Evolutionary conservation across 2,888 invertebrate species (phyloP).

Genomic region (Seira musarum): DNA sequence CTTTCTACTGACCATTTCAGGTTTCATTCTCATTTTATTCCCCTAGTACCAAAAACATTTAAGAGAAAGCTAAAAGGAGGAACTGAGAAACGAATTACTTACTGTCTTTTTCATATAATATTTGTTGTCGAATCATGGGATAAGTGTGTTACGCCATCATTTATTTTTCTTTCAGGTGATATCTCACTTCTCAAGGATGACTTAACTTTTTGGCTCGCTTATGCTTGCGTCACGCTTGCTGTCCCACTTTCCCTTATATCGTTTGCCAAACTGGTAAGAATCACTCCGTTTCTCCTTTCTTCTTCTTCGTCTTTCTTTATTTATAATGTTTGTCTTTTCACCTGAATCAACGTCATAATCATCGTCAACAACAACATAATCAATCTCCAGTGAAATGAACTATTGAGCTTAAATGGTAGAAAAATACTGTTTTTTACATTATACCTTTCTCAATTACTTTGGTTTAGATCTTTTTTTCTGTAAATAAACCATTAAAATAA

Average conservation of each 20-base stretch:
- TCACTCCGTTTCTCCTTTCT: background rate
- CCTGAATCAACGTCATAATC: slow-evolving; percentile 32
- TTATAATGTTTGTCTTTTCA: slow-evolving; percentile 35
- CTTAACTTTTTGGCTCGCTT: slow-evolving; percentile 79
- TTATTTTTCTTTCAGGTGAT: slow-evolving; percentile 71
- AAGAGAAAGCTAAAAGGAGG: background rate
- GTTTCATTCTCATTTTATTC: background rate
- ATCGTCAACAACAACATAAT: background rate
- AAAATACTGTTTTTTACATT: slow-evolving; percentile 1
- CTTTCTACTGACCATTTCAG: background rate
- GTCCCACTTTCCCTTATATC: slow-evolving; percentile 75
- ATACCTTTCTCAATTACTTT: background rate
- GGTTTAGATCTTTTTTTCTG: slow-evolving; percentile 8
- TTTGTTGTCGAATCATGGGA: slow-evolving; percentile 16
- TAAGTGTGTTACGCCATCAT: background rate
- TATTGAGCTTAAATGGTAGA: slow-evolving; percentile 1
- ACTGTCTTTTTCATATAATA: background rate
- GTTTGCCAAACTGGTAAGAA: slow-evolving; percentile 74
- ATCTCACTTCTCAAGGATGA: slow-evolving; percentile 74
- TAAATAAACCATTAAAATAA: slow-evolving; percentile 50
- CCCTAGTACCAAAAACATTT: background rate
- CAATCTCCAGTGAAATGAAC: slow-evolving; percentile 11
- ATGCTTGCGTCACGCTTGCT: slow-evolving; percentile 75
- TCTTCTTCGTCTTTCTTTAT: background rate
- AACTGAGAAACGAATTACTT: background rate